phyloP scores from a whole-genome alignment of 2,113 vertebrate genomes.

The Nothoprocta perdicaria region DNA sequence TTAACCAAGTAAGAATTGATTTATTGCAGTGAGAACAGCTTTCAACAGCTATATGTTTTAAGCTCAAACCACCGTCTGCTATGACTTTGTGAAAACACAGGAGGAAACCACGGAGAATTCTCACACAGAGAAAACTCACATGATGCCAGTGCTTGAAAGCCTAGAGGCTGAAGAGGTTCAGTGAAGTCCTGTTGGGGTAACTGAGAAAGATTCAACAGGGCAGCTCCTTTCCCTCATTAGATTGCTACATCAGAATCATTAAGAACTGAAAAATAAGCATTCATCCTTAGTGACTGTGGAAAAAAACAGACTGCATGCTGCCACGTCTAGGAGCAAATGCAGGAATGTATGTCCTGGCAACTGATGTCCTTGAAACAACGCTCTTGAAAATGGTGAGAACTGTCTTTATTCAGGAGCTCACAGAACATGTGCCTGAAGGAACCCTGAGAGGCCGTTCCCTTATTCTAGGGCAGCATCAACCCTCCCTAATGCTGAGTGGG shows the following conservation, averaged over 20 bases:
- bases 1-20: slow-evolving; percentile 53
- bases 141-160: slow-evolving; percentile 13
- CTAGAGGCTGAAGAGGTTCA: not conserved
- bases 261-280: not conserved
- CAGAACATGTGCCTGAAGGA: not conserved
- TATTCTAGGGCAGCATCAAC: not conserved
- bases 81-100: slow-evolving; percentile 35
- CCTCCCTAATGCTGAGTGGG: slow-evolving; percentile 32
- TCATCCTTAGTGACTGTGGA: not conserved
- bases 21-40: slow-evolving; percentile 18
- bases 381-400: not conserved
- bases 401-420: not conserved
- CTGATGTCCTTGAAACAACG: slow-evolving; percentile 6
- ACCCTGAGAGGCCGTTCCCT: not conserved
- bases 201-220: not conserved
- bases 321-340: rapidly evolving
- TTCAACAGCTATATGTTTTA: not conserved
- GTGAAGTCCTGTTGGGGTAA: not conserved
- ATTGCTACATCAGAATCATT: not conserved
- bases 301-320: not conserved
- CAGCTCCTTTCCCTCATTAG: not conserved
- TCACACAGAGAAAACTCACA: not conserved
- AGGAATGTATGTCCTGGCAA: not conserved
- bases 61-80: slow-evolving; percentile 22
- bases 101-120: slow-evolving; percentile 35